Percentiles rank a stretch among this genome's conserved stretches.
These are phyloP conservation scores for Oreochromis tanganicae DNA, from an alignment of 2,113 vertebrate genomes.

Conservation along the genomic window DNA sequence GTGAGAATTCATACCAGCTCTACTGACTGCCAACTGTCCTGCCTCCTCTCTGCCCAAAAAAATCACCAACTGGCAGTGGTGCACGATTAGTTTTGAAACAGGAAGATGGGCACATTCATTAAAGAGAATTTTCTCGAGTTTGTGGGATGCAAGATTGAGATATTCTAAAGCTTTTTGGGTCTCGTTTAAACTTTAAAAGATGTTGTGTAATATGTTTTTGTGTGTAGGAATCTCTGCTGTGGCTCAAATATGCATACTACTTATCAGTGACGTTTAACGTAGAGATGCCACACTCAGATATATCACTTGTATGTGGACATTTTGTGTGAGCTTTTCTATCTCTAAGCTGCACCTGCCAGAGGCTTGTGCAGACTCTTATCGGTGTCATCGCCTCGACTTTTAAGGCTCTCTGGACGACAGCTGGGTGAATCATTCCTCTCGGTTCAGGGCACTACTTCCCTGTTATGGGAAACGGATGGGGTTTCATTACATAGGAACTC, in stretches of 20 bases:
- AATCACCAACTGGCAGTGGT: conserved; percentile 42
- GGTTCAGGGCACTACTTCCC: conserved; percentile 33
- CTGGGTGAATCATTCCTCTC: conserved; percentile 58
- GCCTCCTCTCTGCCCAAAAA: conserved; percentile 38
- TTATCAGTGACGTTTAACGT: neutral
- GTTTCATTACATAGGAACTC: conserved; percentile 62
- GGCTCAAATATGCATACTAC: neutral
- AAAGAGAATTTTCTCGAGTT: neutral
- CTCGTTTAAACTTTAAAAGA: neutral
- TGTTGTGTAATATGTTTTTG: neutral
- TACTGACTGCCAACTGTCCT: conserved; percentile 59
- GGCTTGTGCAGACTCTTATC: neutral
- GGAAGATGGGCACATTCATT: neutral
- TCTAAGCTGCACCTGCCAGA: neutral
- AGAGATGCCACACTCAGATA: fast-evolving
- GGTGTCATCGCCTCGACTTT: conserved; percentile 47
- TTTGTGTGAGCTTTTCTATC: neutral
- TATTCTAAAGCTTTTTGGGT: neutral
- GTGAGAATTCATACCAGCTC: conserved; percentile 66
- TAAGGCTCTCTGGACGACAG: conserved; percentile 24
- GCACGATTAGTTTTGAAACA: conserved; percentile 8
- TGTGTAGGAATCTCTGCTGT: neutral
- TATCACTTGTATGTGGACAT: neutral
- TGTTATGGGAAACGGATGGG: conserved; percentile 55
- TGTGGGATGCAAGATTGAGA: neutral